Evolutionary conservation across 2,797 vertebrate species (phyloP).

Genomic region (Megaceryle alcyon): DNA sequence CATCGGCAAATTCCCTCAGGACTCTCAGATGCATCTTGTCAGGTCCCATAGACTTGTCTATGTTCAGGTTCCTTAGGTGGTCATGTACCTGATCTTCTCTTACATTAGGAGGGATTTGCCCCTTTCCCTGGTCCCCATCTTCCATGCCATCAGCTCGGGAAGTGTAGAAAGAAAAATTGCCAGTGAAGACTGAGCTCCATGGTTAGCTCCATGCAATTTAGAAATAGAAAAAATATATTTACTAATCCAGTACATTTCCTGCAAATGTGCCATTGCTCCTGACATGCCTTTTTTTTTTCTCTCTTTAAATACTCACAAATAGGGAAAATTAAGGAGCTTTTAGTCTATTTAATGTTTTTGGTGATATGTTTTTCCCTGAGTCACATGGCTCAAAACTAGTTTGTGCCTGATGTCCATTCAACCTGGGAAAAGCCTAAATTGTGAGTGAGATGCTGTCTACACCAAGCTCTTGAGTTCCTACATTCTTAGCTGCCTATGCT

Average conservation of each 20-base stretch:
- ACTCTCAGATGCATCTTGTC: no score
- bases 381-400: neutral
- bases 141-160: no score
- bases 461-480: neutral
- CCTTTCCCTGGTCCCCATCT: no score
- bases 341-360: neutral
- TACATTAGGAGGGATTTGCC: no score
- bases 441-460: neutral
- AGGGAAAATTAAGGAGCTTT: neutral
- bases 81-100: no score
- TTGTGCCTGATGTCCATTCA: fast-evolving
- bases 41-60: no score
- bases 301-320: neutral
- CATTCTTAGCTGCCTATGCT: neutral
- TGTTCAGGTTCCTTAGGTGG: no score
- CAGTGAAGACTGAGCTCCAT: no score
- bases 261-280: neutral
- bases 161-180: no score
- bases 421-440: neutral
- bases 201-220: neutral
- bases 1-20: no score
- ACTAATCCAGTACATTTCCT: neutral
- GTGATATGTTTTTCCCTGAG: neutral
- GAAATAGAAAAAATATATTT: neutral
- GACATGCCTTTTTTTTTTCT: neutral